phyloP scores from a whole-genome alignment of 1,140 invertebrate genomes.

The Drepana arcuata region DNA sequence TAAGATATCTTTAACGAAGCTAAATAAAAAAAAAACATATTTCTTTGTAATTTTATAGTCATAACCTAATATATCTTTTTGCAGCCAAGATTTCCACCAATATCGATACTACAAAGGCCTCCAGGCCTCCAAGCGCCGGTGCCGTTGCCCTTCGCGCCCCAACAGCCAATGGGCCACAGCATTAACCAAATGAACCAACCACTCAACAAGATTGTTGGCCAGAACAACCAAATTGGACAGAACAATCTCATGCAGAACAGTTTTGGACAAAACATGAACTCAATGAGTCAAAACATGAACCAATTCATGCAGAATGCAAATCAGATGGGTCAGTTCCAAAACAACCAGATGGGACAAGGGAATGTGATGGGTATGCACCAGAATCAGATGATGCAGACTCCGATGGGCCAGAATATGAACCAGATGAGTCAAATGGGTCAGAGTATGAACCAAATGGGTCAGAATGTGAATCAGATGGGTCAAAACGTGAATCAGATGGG shows the following conservation, averaged over 20 bases:
- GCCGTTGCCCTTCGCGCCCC: slow-evolving; percentile 47
- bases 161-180: slow-evolving; percentile 33
- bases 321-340: slow-evolving; percentile 34
- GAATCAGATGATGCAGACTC: slow-evolving; percentile 8
- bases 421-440: slow-evolving; percentile 26
- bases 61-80: too few relatives aligned
- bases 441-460: slow-evolving; percentile 30
- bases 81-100: slow-evolving; percentile 55
- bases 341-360: slow-evolving; percentile 33
- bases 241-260: slow-evolving; percentile 21
- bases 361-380: slow-evolving; percentile 19
- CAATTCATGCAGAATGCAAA: slow-evolving; percentile 30
- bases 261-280: too few relatives aligned
- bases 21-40: not conserved
- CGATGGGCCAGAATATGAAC: slow-evolving; percentile 25
- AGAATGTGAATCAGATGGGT: slow-evolving; percentile 21
- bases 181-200: slow-evolving; percentile 39
- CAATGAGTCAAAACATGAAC: slow-evolving; percentile 13
- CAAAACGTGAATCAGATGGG: slow-evolving; percentile 21
- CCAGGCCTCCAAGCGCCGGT: slow-evolving; percentile 53
- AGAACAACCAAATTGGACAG: slow-evolving; percentile 25
- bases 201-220: slow-evolving; percentile 35
- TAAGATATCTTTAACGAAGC: too few relatives aligned
- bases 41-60: slow-evolving; percentile 1
- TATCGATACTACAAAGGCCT: slow-evolving; percentile 55